These are phyloP conservation scores for Criorhina ranunculi DNA, from an alignment of 2,888 invertebrate genomes.

Conservation along the genomic window DNA sequence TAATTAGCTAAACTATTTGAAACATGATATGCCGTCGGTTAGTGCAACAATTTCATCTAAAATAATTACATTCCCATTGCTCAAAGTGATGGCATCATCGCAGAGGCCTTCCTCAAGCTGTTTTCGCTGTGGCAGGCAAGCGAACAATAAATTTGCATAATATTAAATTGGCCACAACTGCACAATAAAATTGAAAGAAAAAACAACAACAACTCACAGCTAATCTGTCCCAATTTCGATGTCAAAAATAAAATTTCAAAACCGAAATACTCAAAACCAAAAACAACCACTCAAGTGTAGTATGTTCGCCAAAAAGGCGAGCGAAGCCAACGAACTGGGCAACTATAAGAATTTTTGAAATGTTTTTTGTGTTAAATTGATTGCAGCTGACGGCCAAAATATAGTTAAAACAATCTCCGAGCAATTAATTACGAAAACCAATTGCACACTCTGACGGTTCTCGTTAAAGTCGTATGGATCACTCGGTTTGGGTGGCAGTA, in stretches of 20 bases:
- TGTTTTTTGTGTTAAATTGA: conserved; percentile 39
- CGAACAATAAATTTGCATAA: conserved; percentile 47
- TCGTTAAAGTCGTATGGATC: conserved; percentile 70
- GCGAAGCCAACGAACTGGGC: conserved; percentile 49
- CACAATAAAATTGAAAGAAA: conserved; percentile 6
- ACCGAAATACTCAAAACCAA: conserved; percentile 34
- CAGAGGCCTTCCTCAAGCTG: conserved; percentile 4
- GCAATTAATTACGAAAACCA: conserved; percentile 54
- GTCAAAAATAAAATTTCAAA: conserved; percentile 72
- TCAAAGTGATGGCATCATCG: conserved; percentile 28
- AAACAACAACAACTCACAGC: conserved; percentile 14
- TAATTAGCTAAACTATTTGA: conserved; percentile 1
- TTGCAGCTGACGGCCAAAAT: conserved; percentile 55
- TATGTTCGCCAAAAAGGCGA: conserved; percentile 19
- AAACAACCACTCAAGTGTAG: conserved; percentile 3
- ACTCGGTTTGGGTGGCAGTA: conserved; percentile 13
- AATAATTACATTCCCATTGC: conserved; percentile 41
- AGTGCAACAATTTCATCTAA: conserved; percentile 19
- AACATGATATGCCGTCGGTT: conserved; percentile 50
- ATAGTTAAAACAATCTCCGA: conserved; percentile 34
- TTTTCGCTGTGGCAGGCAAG: conserved; percentile 18
- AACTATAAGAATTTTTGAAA: conserved; percentile 5
- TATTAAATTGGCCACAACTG: conserved; percentile 27
- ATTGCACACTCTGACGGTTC: conserved; percentile 52
- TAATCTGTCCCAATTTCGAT: conserved; percentile 62